Conservation (phyloP, 2,113 vertebrate genomes). For the Emberiza fucata region DNA sequence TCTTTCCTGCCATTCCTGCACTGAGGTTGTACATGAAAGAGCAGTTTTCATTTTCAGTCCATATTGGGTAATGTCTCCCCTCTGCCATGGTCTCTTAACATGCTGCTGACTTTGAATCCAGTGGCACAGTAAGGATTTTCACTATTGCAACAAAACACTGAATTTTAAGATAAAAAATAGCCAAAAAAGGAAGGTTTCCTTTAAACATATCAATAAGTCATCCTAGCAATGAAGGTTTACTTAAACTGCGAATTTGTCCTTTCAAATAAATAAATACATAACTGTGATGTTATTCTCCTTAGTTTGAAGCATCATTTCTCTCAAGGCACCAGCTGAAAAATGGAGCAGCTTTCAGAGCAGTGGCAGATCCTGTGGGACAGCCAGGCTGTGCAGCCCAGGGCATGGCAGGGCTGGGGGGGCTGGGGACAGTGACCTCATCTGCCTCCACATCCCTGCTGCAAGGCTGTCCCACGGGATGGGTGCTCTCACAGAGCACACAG, state of each 20-base stretch:
- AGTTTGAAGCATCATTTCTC: constrained; percentile 21
- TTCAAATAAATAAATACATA: constrained; percentile 44
- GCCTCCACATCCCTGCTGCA: neutral
- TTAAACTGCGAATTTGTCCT: constrained; percentile 19
- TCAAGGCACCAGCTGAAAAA: neutral
- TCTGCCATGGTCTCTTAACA: neutral
- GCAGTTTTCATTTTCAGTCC: constrained; percentile 24
- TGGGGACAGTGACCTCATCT: neutral
- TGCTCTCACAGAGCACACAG: neutral
- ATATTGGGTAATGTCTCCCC: constrained; percentile 32
- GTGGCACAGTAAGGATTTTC: neutral
- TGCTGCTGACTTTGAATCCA: neutral
- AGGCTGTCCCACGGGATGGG: neutral
- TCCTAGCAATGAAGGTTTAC: constrained; percentile 1
- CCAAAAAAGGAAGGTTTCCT: constrained; percentile 42
- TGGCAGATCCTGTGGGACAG: neutral
- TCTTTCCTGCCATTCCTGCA: neutral
- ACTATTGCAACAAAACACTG: neutral
- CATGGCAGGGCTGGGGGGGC: neutral
- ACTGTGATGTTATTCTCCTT: constrained; percentile 5
- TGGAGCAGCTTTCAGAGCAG: neutral
- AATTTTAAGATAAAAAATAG: neutral
- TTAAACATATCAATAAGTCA: constrained; percentile 42
- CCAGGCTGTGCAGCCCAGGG: neutral
- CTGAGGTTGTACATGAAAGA: neutral